phyloP scores from a whole-genome alignment of 2,888 invertebrate genomes.

The Griposia aprilina region DNA sequence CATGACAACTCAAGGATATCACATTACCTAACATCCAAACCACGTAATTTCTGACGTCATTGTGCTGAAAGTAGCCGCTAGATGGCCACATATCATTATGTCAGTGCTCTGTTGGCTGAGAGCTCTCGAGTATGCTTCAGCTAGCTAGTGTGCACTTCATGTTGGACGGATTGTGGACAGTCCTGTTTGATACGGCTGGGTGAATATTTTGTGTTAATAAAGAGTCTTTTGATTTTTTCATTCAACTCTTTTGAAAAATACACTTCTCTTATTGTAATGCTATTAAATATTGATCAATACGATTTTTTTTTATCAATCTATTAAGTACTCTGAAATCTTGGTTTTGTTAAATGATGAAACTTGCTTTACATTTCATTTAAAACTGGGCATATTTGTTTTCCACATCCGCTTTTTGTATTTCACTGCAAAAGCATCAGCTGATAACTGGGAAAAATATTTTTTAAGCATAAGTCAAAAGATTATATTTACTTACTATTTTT shows the following conservation, averaged over 20 bases:
- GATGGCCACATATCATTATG: constrained; percentile 44
- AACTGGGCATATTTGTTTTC: neutral
- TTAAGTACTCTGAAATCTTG: neutral
- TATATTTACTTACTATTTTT: neutral
- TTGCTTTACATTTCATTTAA: neutral
- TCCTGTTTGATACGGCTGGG: neutral
- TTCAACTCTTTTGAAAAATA: no score
- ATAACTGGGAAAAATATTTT: neutral
- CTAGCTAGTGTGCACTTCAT: constrained; percentile 1
- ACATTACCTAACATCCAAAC: neutral
- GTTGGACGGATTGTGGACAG: constrained; percentile 1
- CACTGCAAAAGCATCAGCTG: neutral
- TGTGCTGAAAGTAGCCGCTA: constrained; percentile 44
- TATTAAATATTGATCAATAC: neutral
- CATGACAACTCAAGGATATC: constrained; percentile 6
- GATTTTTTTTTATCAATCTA: neutral
- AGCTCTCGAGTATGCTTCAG: constrained; percentile 28
- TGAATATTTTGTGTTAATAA: neutral
- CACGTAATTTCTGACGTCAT: constrained; percentile 26
- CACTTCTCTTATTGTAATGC: no score
- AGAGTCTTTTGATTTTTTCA: neutral
- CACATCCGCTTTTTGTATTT: neutral
- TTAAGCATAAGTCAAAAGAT: no score
- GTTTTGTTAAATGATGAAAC: neutral
- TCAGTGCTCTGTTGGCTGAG: constrained; percentile 6